Conservation (phyloP, 2,888 invertebrate species). For the Xylocampa areola region DNA sequence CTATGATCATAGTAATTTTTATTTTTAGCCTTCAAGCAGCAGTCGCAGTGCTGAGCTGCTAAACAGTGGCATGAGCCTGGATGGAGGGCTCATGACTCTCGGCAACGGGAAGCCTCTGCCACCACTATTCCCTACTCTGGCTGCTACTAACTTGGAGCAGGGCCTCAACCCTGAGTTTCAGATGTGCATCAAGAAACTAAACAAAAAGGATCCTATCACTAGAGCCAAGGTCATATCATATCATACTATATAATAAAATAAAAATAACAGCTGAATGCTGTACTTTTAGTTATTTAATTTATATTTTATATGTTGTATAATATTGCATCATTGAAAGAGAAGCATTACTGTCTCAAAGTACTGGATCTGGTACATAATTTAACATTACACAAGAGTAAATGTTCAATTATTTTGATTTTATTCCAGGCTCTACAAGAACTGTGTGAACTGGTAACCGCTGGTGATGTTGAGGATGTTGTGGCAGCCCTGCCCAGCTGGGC, state of each 20-base stretch:
- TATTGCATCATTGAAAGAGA: too few species aligned
- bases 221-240: conserved; percentile 93
- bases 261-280: too few species aligned
- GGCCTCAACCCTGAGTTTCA: conserved; percentile 93
- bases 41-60: conserved; percentile 96
- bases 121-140: conserved; percentile 76
- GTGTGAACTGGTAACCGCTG: conserved; percentile 91
- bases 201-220: conserved; percentile 97
- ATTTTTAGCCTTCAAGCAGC: conserved; percentile 95
- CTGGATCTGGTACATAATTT: too few species aligned
- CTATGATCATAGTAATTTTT: background rate
- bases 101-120: conserved; percentile 66
- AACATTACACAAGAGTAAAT: too few species aligned
- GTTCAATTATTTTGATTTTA: conserved; percentile 3
- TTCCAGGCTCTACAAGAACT: conserved; percentile 95
- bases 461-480: conserved; percentile 92
- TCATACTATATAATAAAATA: too few species aligned
- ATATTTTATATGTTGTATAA: too few species aligned
- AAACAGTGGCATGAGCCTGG: conserved; percentile 77
- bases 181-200: conserved; percentile 95
- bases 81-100: conserved; percentile 51
- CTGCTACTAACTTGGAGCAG: conserved; percentile 89
- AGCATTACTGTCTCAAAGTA: too few species aligned
- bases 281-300: too few species aligned
- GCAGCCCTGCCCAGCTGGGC: conserved; percentile 95